Base-by-base conservation (phyloP, 2,797 vertebrate genomes). In the Bradypus variegatus region DNA sequence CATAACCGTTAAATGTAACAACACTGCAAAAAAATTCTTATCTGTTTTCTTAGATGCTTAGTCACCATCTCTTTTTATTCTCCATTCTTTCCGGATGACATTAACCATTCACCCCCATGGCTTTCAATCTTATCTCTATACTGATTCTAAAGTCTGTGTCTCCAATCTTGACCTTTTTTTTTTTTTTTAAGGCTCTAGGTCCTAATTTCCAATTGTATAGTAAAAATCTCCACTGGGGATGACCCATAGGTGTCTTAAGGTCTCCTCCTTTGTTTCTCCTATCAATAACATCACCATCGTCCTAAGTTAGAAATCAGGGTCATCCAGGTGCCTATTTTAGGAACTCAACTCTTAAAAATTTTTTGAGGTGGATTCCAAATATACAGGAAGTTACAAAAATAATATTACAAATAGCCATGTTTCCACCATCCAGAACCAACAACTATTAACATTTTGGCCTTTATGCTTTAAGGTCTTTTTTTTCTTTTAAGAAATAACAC, bases 301-400 rank as follows among this genome's bases (percentile, higher is more conserved):
- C 36, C 75, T 78, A 95, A 38, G 60, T 45, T 78, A 76, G 65
- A 93, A 88, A 92, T 50, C 73, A n/a, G 50, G n/a, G 58, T 55
- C 27, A 45, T 38, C 36, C 76, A 41, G 84, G 69, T 82, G 60
- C 65, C 70, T 67, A 90, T n/a, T 85, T 90, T 77, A 93, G 36
- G 31, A 86, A 83, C 27, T n/a, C 55, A 62, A 58, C 38, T 92
- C 67, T 78, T 64, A 65, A 33, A 92, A 11, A 64, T 76, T 50
- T 89, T 90, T 90, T 81, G 55, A 94, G 19, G 23, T 25, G 27
- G 15, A 94, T 88, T 88, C 67, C 60, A 91, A 92, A 90, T 10
- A 78, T 78, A 29, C 14, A 41, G 19, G 31, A 88, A 94, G 72
- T 72, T 80, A 73, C 31, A 50, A 93, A 93, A 62, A 73, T 69